Evolutionary conservation across 2,888 invertebrate genomes (phyloP).

Genomic region (Agelastica alni): DNA sequence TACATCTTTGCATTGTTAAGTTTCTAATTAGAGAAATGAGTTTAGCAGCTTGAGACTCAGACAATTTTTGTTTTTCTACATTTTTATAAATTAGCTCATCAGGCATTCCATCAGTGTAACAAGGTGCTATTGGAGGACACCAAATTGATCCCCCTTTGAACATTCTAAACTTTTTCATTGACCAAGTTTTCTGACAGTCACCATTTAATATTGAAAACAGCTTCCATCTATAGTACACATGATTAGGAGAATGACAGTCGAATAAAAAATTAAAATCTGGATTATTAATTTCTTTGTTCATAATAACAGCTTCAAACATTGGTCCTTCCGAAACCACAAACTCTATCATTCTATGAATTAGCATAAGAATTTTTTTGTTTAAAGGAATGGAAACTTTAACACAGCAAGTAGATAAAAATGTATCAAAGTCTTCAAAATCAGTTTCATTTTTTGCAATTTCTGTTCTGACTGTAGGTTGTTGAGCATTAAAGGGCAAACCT

Average conservation of each 20-base stretch:
- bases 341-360: conserved; percentile 96
- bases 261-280: conserved; percentile 95
- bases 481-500: conserved; percentile 98
- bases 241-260: conserved; percentile 69
- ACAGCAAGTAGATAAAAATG: conserved; percentile 25
- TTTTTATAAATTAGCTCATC: conserved; percentile 77
- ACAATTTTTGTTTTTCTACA: conserved; percentile 66
- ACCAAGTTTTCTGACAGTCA: conserved; percentile 87
- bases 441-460: conserved; percentile 35
- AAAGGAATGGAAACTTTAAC: conserved; percentile 69
- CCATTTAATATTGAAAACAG: conserved; percentile 94
- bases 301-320: conserved; percentile 98
- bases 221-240: conserved; percentile 73
- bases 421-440: conserved; percentile 37
- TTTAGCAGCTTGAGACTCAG: conserved; percentile 81
- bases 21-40: conserved; percentile 85
- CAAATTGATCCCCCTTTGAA: conserved; percentile 93
- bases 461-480: conserved; percentile 61
- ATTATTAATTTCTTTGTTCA: conserved; percentile 95
- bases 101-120: conserved; percentile 95
- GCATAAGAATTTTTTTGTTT: conserved; percentile 77
- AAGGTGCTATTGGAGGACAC: conserved; percentile 91
- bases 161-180: conserved; percentile 89
- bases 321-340: conserved; percentile 98
- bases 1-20: conserved; percentile 73